Evolutionary conservation across 2,113 vertebrate genomes (phyloP).

Genomic region (Gavia stellata): DNA sequence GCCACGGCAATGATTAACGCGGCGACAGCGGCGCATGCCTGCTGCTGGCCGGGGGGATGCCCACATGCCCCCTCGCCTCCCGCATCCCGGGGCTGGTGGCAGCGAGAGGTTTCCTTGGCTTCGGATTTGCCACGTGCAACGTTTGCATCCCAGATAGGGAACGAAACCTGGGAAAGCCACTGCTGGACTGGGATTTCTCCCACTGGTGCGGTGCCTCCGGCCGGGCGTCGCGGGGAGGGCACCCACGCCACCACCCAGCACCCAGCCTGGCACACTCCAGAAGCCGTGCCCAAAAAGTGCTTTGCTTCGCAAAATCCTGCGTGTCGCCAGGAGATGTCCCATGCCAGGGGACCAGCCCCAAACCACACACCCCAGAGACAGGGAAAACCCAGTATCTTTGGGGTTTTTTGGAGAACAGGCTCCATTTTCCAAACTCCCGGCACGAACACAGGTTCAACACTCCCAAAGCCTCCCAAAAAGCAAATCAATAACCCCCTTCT

Average conservation of each 20-base stretch:
- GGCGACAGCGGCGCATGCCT: background rate
- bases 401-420: background rate
- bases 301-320: background rate
- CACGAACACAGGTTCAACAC: background rate
- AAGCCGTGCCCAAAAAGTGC: background rate
- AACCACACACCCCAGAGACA: rapidly evolving
- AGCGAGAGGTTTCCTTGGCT: background rate
- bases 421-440: background rate
- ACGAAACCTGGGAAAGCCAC: background rate
- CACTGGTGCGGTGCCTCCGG: rapidly evolving
- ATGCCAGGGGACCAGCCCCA: background rate
- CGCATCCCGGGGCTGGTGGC: background rate
- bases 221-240: background rate
- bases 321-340: background rate
- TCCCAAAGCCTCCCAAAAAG: background rate
- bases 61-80: background rate
- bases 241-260: rapidly evolving
- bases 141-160: background rate
- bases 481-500: rapidly evolving
- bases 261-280: background rate
- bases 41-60: background rate
- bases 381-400: background rate
- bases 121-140: rapidly evolving
- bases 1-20: slow-evolving; percentile 8
- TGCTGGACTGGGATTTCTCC: background rate